Evolutionary conservation across 1,140 invertebrate species (phyloP).

Genomic region (Drosophila bocqueti): DNA sequence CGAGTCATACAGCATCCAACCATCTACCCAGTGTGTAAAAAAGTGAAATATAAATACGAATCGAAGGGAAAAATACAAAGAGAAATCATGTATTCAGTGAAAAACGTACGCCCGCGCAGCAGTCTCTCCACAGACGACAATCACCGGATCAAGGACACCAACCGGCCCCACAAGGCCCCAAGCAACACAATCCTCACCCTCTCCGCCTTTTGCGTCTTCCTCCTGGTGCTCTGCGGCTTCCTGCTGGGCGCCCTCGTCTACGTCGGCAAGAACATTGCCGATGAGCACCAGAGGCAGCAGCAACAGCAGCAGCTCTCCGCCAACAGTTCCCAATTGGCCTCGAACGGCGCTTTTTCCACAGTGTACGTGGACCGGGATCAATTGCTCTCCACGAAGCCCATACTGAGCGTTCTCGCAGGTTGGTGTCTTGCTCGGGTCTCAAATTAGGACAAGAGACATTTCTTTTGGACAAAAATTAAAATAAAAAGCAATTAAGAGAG

Average conservation of each 20-base stretch:
- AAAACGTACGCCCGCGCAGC: conserved; percentile 81
- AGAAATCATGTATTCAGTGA: conserved; percentile 69
- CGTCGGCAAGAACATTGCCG: conserved; percentile 85
- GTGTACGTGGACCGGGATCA: conserved; percentile 69
- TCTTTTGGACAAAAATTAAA: not conserved
- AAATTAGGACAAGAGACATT: not conserved
- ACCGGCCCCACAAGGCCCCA: conserved; percentile 61
- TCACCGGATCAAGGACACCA: conserved; percentile 79
- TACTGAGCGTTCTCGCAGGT: conserved; percentile 70
- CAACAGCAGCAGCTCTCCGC: conserved; percentile 27
- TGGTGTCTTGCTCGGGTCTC: conserved; percentile 16
- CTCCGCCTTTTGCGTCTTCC: conserved; percentile 85
- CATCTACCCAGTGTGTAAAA: conserved; percentile 25
- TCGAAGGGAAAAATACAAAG: conserved; percentile 1
- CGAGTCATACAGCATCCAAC: conserved; percentile 22
- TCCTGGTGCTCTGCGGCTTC: conserved; percentile 85
- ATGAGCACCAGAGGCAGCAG: conserved; percentile 64
- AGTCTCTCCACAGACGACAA: conserved; percentile 83
- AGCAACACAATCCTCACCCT: conserved; percentile 81
- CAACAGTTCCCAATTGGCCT: conserved; percentile 27
- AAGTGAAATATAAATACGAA: conserved; percentile 13
- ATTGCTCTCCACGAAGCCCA: conserved; percentile 75
- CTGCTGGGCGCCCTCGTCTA: conserved; percentile 85
- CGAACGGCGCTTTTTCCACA: conserved; percentile 53
- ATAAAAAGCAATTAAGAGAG: not conserved